Evolutionary conservation across 53 echinoderm and acorn worm species (phyloP).

Genomic region (Astropecten irregularis): DNA sequence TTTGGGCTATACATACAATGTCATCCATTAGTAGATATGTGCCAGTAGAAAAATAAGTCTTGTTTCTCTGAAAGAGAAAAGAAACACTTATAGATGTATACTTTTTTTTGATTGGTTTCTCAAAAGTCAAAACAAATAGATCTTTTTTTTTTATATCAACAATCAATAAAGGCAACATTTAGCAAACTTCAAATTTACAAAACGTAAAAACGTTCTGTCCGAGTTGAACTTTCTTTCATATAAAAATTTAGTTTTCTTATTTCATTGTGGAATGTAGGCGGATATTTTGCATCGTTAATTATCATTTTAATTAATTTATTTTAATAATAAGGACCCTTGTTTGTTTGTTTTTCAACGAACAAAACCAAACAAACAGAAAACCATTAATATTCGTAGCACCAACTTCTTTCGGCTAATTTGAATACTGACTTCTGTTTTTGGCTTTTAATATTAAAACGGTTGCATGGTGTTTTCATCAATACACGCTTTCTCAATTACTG

Average conservation of each 20-base stretch:
- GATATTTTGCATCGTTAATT: slow-evolving; percentile 10
- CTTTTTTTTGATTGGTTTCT: no score
- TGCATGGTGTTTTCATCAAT: no score
- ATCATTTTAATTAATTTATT: not conserved
- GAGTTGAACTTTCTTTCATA: not conserved
- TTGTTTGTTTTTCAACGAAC: not conserved
- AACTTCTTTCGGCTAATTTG: slow-evolving; percentile 10
- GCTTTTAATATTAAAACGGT: no score
- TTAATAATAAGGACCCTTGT: no score
- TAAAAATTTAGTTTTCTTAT: slow-evolving; percentile 5
- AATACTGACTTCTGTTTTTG: slow-evolving; percentile 43
- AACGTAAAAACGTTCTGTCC: slow-evolving; percentile 4
- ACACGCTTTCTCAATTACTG: not conserved
- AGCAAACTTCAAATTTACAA: not conserved
- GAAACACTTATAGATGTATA: no score
- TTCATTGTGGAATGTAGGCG: slow-evolving; percentile 38
- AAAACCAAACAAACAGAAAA: not conserved
- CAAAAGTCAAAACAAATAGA: no score
- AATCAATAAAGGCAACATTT: no score
- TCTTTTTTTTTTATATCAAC: no score
- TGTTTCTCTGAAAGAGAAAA: no score
- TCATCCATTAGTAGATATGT: no score
- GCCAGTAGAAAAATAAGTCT: no score
- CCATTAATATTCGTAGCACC: slow-evolving; percentile 12
- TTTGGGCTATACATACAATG: no score